Base-by-base conservation (phyloP, 2,888 invertebrate species). In the Drosophila pegasa region DNA sequence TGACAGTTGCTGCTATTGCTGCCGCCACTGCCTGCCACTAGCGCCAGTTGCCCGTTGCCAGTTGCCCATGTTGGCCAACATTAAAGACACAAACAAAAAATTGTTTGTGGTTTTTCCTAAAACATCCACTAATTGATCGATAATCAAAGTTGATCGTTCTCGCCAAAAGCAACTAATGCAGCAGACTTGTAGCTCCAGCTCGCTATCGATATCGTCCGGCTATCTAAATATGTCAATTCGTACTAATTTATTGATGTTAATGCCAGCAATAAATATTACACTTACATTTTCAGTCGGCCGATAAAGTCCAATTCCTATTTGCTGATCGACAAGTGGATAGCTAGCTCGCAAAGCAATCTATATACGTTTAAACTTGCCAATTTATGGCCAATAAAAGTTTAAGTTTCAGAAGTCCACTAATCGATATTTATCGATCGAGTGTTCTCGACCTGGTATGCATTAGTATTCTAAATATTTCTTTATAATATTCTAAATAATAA, bases 1-100 rank as follows among this genome's bases (percentile, higher is more conserved):
- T 77, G 74, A 77, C 73, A 58, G 57, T 47, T 59, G 35, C 22
- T 50, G 33, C 29, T 1, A 27, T 57, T 70, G 40, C 22, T 22
- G 57, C 52, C 52, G 38, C n/a, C 43, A 25, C n/a, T 35, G 51
- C 18, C 64, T 25, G 52, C 73, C 73, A 45, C 38, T 61, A 57
- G 71, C 76, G 72, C 70, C 72, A 75, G 55, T 62, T 60, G 31
- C 29, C 20, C 0, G 7, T 8, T 37, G 37, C 37, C 47, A 1
- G 25, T 27, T 45, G 54, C 56, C 66, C 37, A 16, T 40, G 40
- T 59, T 59, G 59, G 51, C 35, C 40, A 59, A 35, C 25, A 38
- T 38, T 40, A 12, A 41, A 8, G 8, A 22, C n/a, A 14, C 3
- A 40, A 22, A 14, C 12, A 18, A 14, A 40, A 5, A 43, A 25